These are phyloP conservation scores for Oryzias celebensis DNA, from an alignment of 2,113 vertebrate genomes.

Conservation along the genomic window DNA sequence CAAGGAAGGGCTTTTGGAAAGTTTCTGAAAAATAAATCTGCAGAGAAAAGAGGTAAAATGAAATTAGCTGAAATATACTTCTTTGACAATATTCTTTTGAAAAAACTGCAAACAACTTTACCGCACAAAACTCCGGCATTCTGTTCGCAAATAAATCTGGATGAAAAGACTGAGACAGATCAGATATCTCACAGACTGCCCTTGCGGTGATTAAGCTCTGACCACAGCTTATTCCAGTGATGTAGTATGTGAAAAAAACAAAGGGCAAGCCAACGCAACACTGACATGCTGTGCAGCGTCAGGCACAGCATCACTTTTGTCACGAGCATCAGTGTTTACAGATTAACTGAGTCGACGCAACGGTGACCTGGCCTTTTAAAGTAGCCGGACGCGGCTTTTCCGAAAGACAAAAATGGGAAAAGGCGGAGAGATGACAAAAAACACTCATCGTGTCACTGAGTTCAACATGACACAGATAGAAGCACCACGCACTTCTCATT, in stretches of 20 bases:
- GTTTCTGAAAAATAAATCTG: slow-evolving; percentile 71
- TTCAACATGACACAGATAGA: slow-evolving; percentile 18
- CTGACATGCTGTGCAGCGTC: slow-evolving; percentile 42
- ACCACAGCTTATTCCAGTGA: slow-evolving; percentile 36
- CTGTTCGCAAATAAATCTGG: slow-evolving; percentile 35
- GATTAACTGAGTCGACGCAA: slow-evolving; percentile 20
- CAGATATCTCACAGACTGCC: slow-evolving; percentile 40
- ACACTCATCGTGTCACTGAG: slow-evolving; percentile 12
- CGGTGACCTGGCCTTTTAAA: slow-evolving; percentile 29
- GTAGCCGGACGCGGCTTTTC: slow-evolving; percentile 38
- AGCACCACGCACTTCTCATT: slow-evolving; percentile 26
- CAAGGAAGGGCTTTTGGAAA: slow-evolving; percentile 68
- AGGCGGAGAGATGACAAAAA: slow-evolving; percentile 19
- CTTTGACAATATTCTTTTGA: slow-evolving; percentile 64
- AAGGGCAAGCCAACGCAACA: slow-evolving; percentile 43
- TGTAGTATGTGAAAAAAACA: slow-evolving; percentile 56
- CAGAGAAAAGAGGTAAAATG: slow-evolving; percentile 61
- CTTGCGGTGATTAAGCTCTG: slow-evolving; percentile 56
- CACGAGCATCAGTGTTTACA: slow-evolving; percentile 41
- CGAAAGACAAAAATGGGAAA: slow-evolving; percentile 3
- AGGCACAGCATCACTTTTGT: slow-evolving; percentile 49
- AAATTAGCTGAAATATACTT: slow-evolving; percentile 66
- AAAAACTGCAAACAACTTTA: slow-evolving; percentile 50
- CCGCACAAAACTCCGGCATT: slow-evolving; percentile 58
- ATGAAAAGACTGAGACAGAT: slow-evolving; percentile 43